Evolutionary conservation across 2,888 invertebrate genomes (phyloP), one percentile per base, ranked within the genome.

Genomic region (Leptinotarsa peninsularis): DNA sequence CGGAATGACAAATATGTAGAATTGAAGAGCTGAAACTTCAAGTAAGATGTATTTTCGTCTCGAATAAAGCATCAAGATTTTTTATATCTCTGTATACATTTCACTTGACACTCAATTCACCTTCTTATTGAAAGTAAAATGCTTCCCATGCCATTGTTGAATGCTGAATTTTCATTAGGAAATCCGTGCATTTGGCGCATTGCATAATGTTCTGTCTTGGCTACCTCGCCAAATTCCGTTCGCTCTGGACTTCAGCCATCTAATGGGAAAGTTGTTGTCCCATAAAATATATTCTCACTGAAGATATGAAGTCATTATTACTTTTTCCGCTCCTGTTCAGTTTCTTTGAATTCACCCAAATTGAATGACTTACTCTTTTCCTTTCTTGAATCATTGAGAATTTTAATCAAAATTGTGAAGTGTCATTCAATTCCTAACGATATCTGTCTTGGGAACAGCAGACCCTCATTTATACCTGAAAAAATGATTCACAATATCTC

Each of bases 1-100:
- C 10, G 33, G 18, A 50, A 67, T 74, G 68, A 74, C 71, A 74
- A 74, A 74, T 74, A 67, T 43, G 33, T 52, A 67, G 71, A 74
- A 74, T 74, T 71, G 71, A 67, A 60, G 52, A 74, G 49, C 33
- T 71, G 71, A 67, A 74, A 68, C 74, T 68, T 67, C 52, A 71
- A 49, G 74, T 67, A 71, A 71, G 71, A 74, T 67, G 43, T 63
- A 52, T 58, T 56, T 56, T 13, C 21, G 52, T 74, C 50, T 60
- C 67, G 66, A 74, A 67, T 70, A 56, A 71, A 74, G 67, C 71
- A 71, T 63, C 60, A 67, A 74, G 50, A 74, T 74, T 33, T 71
- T 71, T 49, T 74, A 71, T 49, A 58, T 67, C 74, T 67, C 52
- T 67, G 67, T 71, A 71, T 71, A 67, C 63, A 67, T 71, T 67